These are phyloP conservation scores for Ceratina japonica DNA, from an alignment of 1,140 invertebrate species.

Conservation along the genomic window DNA sequence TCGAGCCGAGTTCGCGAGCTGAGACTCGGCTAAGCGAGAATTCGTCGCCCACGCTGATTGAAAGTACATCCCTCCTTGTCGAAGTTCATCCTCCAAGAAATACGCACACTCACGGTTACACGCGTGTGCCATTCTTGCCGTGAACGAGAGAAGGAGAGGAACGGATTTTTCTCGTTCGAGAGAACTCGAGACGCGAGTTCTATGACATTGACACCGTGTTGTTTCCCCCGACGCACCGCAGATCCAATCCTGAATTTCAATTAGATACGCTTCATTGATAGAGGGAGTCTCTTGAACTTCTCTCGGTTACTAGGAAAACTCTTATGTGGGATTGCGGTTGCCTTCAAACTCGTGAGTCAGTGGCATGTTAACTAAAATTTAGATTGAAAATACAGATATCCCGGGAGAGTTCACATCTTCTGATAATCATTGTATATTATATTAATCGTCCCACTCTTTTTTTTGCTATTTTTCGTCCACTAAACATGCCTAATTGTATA, in stretches of 20 bases:
- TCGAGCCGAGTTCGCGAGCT: conserved; percentile 48
- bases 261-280: conserved; percentile 10
- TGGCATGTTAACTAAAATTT: neutral
- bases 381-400: neutral
- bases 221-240: conserved; percentile 8
- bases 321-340: neutral
- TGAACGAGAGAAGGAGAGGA: conserved; percentile 16
- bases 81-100: conserved; percentile 42
- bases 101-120: conserved; percentile 12
- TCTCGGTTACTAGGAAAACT: conserved; percentile 15
- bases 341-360: conserved; percentile 6
- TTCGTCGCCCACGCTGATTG: conserved; percentile 70
- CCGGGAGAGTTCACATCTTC: neutral
- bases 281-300: neutral
- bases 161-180: conserved; percentile 2
- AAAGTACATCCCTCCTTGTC: conserved; percentile 64
- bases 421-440: no score
- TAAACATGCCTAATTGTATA: no score
- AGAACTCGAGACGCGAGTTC: conserved; percentile 16
- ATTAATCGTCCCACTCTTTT: no score
- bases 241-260: conserved; percentile 41
- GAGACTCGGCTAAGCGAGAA: conserved; percentile 37
- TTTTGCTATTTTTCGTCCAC: no score
- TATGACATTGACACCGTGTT: conserved; percentile 60
- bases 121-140: conserved; percentile 1